Evolutionary conservation across 2,888 invertebrate genomes (phyloP).

Genomic region (Acrobasis consociella): DNA sequence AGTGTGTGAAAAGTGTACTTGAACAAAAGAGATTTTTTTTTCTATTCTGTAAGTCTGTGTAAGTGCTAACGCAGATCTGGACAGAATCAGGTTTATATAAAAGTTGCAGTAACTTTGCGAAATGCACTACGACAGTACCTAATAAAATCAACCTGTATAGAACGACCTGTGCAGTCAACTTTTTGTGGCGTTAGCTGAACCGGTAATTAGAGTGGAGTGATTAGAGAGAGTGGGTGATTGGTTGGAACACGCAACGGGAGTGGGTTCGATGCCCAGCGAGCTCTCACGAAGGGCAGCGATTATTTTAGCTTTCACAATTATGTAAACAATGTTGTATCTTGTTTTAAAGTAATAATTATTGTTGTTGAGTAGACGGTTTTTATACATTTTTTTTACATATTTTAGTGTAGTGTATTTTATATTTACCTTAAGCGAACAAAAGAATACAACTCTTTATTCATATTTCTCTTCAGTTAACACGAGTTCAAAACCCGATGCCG

Average conservation of each 20-base stretch:
- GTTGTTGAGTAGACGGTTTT: background rate
- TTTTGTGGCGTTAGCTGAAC: slow-evolving; percentile 38
- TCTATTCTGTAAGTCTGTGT: no score
- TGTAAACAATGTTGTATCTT: background rate
- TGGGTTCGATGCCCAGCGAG: slow-evolving; percentile 53
- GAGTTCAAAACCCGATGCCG: background rate
- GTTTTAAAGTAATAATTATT: background rate
- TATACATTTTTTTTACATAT: background rate
- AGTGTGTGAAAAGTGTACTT: no score
- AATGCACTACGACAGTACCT: background rate
- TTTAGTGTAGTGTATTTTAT: background rate
- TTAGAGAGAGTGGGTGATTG: slow-evolving; percentile 57
- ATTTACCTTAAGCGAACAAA: background rate
- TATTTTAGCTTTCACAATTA: background rate
- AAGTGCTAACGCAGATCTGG: no score
- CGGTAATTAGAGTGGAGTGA: slow-evolving; percentile 61
- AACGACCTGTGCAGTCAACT: slow-evolving; percentile 10
- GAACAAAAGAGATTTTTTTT: no score
- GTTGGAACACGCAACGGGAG: slow-evolving; percentile 55
- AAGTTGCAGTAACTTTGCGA: background rate
- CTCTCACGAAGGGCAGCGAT: slow-evolving; percentile 43
- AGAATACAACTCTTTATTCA: no score
- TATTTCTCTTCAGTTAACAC: background rate
- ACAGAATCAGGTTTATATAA: background rate
- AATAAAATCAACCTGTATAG: background rate